phyloP scores from a whole-genome alignment of 1,140 invertebrate species.

The Magallana gigas region DNA sequence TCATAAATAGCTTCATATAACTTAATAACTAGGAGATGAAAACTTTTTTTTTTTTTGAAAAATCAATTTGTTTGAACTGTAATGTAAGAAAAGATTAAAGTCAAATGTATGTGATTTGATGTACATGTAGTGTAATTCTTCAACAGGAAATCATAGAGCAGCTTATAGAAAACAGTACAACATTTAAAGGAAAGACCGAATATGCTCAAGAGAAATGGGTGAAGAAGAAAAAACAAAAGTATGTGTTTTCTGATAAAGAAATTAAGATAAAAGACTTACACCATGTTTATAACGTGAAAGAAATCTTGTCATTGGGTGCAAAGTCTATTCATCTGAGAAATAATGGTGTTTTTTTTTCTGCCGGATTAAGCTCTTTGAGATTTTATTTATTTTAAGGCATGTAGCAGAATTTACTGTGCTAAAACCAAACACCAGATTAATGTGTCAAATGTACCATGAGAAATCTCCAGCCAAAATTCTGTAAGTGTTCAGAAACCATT shows the following conservation, averaged over 20 bases:
- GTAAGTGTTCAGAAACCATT: slow-evolving; percentile 59
- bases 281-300: too few relatives aligned
- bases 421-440: slow-evolving; percentile 86
- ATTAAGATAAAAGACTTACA: too few relatives aligned
- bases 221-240: slow-evolving; percentile 94
- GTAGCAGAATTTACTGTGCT: slow-evolving; percentile 73
- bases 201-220: slow-evolving; percentile 97
- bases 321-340: too few relatives aligned
- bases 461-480: slow-evolving; percentile 87
- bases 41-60: slow-evolving; percentile 83
- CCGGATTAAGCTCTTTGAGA: not conserved
- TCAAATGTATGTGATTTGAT: too few relatives aligned
- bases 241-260: slow-evolving; percentile 78
- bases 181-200: slow-evolving; percentile 89
- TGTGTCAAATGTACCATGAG: slow-evolving; percentile 89
- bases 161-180: slow-evolving; percentile 92
- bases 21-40: too few relatives aligned
- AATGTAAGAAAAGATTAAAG: too few relatives aligned
- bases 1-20: too few relatives aligned
- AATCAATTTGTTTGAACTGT: too few relatives aligned
- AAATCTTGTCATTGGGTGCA: too few relatives aligned
- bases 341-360: not conserved
- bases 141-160: slow-evolving; percentile 90
- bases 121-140: not conserved
- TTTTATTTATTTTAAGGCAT: slow-evolving; percentile 61